Evolutionary conservation across 2,888 invertebrate species (phyloP), one percentile per base, ranked within the genome.

Genomic region (Selenia dentaria): DNA sequence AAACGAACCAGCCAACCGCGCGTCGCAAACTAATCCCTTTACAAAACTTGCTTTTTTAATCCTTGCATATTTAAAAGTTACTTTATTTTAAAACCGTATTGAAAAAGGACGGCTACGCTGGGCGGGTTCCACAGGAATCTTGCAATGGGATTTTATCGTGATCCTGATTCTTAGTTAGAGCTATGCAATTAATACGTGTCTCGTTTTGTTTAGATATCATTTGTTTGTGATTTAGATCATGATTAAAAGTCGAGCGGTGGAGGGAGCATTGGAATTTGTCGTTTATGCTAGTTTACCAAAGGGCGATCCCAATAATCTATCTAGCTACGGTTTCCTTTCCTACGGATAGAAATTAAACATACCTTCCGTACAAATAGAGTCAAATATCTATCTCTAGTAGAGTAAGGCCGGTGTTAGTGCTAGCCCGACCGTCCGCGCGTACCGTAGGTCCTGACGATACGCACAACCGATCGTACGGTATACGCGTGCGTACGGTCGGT

Each of bases 21-120:
- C 54, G 25, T 38, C 65, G 64, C 61, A 64, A 64, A 65, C 75
- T 83, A 85, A 86, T 83, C 83, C 83, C 73, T 79, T 67, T 60
- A 63, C 70, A 59, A 70, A 62, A 67, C 65, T 68, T 79, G 74
- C 79, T 74, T 74, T 76, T 74, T 74, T 65, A 71, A 75, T 76
- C 77, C 75, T 78, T 77, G 46, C 58, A 54, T 59, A 56, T 59
- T 59, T 51, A 48, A 55, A 54, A 51, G 31, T 6, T 18, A 28
- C 27, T 16, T 35, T 20, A 12, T 31, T 27, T 35, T 36, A 36
- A 18, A 11, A 22, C 27, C 26, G 13, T 34, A 29, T 12, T 33
- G 32, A 37, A 48, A 45, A 34, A 41, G 36, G 45, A 29, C 41
- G 45, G 41, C 28, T 25, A 24, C 37, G 26, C 34, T 28, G 46